Evolutionary conservation across 2,113 vertebrate genomes (phyloP), one percentile per base, ranked within the genome.

Genomic region (Chamaetylas fuelleborni): DNA sequence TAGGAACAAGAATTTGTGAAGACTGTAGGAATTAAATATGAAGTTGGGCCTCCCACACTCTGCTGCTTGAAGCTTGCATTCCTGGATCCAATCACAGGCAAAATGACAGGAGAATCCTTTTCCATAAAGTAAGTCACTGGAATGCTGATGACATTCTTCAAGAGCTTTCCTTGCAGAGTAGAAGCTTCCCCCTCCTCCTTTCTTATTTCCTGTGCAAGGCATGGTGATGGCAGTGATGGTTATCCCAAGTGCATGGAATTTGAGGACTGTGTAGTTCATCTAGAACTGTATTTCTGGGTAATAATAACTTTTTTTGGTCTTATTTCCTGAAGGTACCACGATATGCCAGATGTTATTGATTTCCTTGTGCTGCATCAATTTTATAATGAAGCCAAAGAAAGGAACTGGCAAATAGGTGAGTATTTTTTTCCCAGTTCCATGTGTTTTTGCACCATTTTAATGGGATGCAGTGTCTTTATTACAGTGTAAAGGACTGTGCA

Each of bases 281-380:
- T 31, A 28, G n/a, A 78, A 5, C 17, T 71, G 3, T 42, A 24
- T 62, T 57, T 84, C 18, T 64, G 47, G 12, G 24, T 78, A 38
- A 65, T 5, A 43, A 57, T 53, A 71, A 20, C 31, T 43, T 61
- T 17, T 43, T 90, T 62, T 92, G 54, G 23, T 69, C 73, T 61
- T 94, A 1, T 93, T 93, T 70, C 86, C 16, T 92, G 64, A 70
- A 99, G 99, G 95, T 99, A 99, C 96, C 99, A 99, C 34, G 99
- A 99, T 93, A 99, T 99, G 99, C 99, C 99, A n/a, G 99, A 99
- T 97, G 99, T 99, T 94, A 99, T 99, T 93, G 99, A 99, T 93
- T 99, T 99, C 96, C 98, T 99, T 97, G 99, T 99, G 85, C 98
- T 99, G 95, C 98, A 99, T 97, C 99, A 99, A 94, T 99, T 99